Evolutionary conservation across 2,797 vertebrate genomes (phyloP).

Genomic region (Tarsius wallacei): DNA sequence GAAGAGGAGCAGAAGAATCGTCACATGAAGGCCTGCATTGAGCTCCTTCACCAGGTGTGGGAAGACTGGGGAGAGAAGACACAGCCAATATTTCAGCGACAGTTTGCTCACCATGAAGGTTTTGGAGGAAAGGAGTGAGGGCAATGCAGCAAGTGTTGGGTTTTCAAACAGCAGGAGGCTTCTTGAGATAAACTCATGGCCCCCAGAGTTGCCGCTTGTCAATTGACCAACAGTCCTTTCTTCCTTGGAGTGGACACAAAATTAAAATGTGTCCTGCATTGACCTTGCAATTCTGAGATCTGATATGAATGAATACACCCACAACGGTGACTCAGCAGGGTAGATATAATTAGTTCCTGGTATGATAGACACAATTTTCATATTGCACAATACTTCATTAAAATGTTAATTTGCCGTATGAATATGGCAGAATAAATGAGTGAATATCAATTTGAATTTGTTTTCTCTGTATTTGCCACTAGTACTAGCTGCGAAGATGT

Average conservation of each 20-base stretch:
- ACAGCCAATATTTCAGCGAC: not conserved
- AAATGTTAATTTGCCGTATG: not conserved
- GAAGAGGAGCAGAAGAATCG: conserved; percentile 95
- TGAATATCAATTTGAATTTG: not conserved
- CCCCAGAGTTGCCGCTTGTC: not conserved
- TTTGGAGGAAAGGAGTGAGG: accelerated
- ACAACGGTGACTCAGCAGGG: not conserved
- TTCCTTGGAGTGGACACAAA: not conserved
- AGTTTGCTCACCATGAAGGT: accelerated
- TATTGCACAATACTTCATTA: not conserved
- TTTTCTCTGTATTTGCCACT: not conserved
- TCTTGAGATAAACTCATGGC: not conserved
- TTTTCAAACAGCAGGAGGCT: not conserved
- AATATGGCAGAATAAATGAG: not conserved
- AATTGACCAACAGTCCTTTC: not conserved
- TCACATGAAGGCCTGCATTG: conserved; percentile 95
- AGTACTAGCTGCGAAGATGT: not conserved
- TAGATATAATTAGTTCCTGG: too few relatives aligned
- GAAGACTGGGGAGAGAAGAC: conserved; percentile 93
- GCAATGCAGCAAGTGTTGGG: not conserved
- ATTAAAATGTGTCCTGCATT: not conserved
- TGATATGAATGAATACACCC: not conserved
- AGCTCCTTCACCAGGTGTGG: conserved; percentile 95
- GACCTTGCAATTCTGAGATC: not conserved
- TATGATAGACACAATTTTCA: not conserved